Evolutionary conservation across 2,797 vertebrate species (phyloP).

Genomic region (Coendou prehensilis): DNA sequence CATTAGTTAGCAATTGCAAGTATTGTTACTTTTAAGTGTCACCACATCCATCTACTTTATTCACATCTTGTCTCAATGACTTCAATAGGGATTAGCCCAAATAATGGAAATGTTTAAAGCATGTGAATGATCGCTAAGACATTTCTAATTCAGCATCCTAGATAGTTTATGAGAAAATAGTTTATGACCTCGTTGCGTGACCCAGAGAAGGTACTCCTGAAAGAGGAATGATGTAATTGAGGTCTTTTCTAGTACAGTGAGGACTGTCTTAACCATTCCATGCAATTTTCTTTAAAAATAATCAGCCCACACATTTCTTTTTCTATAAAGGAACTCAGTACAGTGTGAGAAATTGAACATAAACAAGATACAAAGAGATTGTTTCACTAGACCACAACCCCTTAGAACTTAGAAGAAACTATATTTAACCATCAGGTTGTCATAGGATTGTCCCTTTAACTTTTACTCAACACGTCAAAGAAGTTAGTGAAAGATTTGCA

Average conservation of each 20-base stretch:
- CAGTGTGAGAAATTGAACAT: constrained; percentile 30
- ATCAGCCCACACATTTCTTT: constrained; percentile 31
- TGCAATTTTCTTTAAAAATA: constrained; percentile 44
- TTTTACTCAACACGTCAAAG: constrained; percentile 26
- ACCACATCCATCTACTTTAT: not conserved
- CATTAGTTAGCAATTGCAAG: not conserved
- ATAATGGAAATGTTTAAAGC: not conserved
- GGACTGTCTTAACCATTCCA: not conserved
- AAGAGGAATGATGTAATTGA: not conserved
- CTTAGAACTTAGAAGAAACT: not conserved
- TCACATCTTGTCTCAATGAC: not conserved
- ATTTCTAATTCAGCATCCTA: not conserved
- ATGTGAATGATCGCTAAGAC: not conserved
- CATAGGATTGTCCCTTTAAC: not conserved
- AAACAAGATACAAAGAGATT: not conserved
- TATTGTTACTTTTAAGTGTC: not conserved
- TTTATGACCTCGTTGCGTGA: not conserved
- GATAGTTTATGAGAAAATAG: not conserved
- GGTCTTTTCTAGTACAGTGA: not conserved
- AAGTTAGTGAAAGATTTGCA: not conserved
- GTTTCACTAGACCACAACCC: not conserved
- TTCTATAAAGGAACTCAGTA: constrained; percentile 17
- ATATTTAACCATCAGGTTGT: not conserved
- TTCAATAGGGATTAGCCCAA: not conserved
- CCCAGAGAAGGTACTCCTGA: not conserved